Percentiles rank a stretch among this genome's conserved stretches.
phyloP scores from a whole-genome alignment of 2,113 vertebrate species.

The Ciconia boyciana region DNA sequence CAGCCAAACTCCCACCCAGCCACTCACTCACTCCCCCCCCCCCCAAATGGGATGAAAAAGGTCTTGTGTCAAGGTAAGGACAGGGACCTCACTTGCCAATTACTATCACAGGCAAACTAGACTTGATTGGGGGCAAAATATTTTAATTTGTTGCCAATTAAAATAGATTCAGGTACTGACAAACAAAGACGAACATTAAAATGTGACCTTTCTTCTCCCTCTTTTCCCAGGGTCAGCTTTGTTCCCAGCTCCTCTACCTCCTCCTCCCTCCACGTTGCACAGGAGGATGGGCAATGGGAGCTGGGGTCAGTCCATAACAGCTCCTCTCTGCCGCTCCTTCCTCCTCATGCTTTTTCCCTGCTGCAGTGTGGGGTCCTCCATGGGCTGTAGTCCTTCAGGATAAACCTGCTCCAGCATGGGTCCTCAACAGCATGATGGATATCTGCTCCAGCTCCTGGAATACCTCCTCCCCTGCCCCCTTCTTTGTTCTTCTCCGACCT shows the following conservation, averaged over 20 bases:
- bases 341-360: background rate
- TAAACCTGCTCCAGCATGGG: background rate
- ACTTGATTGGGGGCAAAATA: background rate
- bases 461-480: background rate
- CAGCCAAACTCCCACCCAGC: background rate
- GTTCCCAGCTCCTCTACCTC: background rate
- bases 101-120: background rate
- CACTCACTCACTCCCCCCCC: rapidly evolving
- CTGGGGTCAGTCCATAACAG: rapidly evolving
- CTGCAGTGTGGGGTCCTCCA: background rate
- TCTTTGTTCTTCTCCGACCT: background rate
- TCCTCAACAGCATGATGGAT: background rate
- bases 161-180: background rate
- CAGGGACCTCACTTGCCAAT: background rate
- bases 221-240: background rate
- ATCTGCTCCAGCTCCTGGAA: background rate
- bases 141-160: background rate
- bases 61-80: background rate
- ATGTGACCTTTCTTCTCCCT: background rate
- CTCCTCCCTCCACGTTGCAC: rapidly evolving
- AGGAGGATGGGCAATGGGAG: background rate
- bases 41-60: background rate
- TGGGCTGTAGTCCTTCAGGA: background rate
- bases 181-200: background rate
- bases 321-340: background rate